Evolutionary conservation across 2,888 invertebrate genomes (phyloP).

Genomic region (Luffia ferchaultella): DNA sequence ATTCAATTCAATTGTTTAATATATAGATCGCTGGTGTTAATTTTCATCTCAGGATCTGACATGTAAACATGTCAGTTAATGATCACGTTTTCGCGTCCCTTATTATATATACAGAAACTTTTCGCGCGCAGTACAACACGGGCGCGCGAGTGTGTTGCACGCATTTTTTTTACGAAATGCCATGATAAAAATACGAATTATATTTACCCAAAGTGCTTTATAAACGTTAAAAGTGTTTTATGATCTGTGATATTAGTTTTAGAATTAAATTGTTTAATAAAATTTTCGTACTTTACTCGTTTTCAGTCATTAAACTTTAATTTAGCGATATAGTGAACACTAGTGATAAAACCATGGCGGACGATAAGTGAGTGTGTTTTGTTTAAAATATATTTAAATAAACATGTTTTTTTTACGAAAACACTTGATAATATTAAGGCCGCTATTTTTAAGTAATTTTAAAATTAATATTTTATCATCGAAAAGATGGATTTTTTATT

Average conservation of each 20-base stretch:
- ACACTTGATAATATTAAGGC: too few relatives aligned
- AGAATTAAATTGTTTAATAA: conserved; percentile 27
- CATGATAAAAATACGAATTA: background rate
- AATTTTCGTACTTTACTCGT: conserved; percentile 24
- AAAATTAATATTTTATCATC: too few relatives aligned
- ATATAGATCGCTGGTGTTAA: background rate
- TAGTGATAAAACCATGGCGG: conserved; percentile 26
- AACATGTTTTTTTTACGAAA: too few relatives aligned
- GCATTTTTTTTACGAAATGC: background rate
- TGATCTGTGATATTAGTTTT: conserved; percentile 24
- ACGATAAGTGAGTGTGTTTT: conserved; percentile 38
- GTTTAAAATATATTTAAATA: too few relatives aligned
- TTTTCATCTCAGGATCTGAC: background rate
- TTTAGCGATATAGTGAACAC: background rate
- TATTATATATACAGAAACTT: background rate
- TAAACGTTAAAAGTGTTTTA: conserved; percentile 4
- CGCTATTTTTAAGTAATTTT: too few relatives aligned
- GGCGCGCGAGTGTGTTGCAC: background rate
- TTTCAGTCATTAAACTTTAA: background rate
- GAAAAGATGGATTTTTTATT: too few relatives aligned
- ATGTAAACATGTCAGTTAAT: background rate
- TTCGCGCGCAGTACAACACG: background rate
- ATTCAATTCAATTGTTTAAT: background rate
- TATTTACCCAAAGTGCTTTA: background rate
- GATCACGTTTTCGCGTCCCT: background rate